Percentiles rank a stretch among this genome's conserved stretches.
Conservation (phyloP, 2,888 invertebrate genomes). For the Scaptomyza polygonia region DNA sequence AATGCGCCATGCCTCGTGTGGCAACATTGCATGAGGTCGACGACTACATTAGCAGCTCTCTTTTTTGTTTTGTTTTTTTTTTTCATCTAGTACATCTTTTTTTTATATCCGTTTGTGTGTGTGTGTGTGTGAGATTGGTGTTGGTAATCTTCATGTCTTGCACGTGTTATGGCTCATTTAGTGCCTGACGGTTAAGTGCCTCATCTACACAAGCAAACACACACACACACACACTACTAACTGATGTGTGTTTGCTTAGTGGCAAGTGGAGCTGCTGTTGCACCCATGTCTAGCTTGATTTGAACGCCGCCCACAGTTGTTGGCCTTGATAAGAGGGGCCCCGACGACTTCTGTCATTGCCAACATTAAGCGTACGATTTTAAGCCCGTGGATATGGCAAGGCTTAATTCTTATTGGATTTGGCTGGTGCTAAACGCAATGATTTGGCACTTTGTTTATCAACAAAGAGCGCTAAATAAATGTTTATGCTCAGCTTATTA, state of each 20-base stretch:
- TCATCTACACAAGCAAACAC: conserved; percentile 25
- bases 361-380: conserved; percentile 20
- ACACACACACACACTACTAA: background rate
- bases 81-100: conserved; percentile 3
- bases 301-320: conserved; percentile 16
- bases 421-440: conserved; percentile 34
- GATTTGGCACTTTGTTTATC: conserved; percentile 61
- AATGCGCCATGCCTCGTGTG: conserved; percentile 44
- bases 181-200: conserved; percentile 55
- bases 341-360: conserved; percentile 21
- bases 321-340: conserved; percentile 8
- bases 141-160: conserved; percentile 49
- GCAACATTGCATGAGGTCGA: conserved; percentile 61
- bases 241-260: conserved; percentile 22
- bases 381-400: background rate
- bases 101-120: background rate
- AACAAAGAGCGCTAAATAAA: conserved; percentile 31
- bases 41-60: conserved; percentile 65
- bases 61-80: background rate
- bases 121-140: conserved; percentile 25
- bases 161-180: conserved; percentile 61
- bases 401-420: too few relatives aligned
- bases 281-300: conserved; percentile 32
- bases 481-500: conserved; percentile 31
- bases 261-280: conserved; percentile 24